phyloP scores from a whole-genome alignment of 2,888 invertebrate species.

The Synergus umbraculus region DNA sequence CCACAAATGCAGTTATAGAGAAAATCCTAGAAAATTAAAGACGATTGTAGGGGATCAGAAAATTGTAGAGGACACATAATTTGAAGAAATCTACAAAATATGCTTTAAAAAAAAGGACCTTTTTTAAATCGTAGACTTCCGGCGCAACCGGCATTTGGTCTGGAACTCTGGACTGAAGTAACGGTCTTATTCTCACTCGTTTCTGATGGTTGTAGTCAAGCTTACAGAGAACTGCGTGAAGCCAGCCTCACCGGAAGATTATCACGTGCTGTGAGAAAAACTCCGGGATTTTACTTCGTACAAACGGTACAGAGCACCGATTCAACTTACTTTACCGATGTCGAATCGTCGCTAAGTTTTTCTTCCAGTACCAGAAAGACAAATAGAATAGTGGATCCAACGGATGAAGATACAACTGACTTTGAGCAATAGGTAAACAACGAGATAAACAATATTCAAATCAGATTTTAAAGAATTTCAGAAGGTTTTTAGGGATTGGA shows the following conservation, averaged over 20 bases:
- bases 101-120: slow-evolving; percentile 18
- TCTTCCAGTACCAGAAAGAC: neutral
- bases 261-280: slow-evolving; percentile 59
- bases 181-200: slow-evolving; percentile 57
- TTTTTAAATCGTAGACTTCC: slow-evolving; percentile 19
- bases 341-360: neutral
- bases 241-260: slow-evolving; percentile 58
- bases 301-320: slow-evolving; percentile 31
- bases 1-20: neutral
- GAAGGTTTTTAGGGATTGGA: no score
- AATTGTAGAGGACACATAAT: neutral
- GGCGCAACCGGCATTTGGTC: slow-evolving; percentile 4
- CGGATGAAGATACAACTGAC: neutral
- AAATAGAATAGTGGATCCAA: neutral
- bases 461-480: neutral
- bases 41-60: neutral
- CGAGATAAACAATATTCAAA: neutral
- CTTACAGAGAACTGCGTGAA: slow-evolving; percentile 56
- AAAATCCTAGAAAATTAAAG: slow-evolving; percentile 33
- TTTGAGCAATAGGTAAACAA: neutral
- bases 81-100: neutral
- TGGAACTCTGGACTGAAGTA: slow-evolving; percentile 42
- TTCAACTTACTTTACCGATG: slow-evolving; percentile 2
- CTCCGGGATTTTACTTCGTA: slow-evolving; percentile 47
- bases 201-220: slow-evolving; percentile 55